Evolutionary conservation across 2,797 vertebrate genomes (phyloP).

Genomic region (Margarornis squamiger): DNA sequence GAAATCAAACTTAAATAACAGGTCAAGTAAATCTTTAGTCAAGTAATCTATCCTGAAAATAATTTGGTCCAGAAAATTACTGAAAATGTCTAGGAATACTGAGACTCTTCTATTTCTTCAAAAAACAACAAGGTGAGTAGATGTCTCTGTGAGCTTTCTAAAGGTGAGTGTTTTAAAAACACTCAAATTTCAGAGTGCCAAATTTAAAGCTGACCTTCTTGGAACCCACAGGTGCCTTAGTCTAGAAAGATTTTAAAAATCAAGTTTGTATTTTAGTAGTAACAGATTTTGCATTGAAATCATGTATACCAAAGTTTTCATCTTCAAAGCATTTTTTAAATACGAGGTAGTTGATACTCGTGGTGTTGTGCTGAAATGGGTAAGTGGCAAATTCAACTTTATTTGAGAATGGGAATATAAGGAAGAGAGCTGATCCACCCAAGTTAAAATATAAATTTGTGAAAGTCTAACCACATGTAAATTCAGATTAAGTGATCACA

Average conservation of each 20-base stretch:
- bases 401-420: neutral
- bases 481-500: neutral
- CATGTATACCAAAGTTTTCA: neutral
- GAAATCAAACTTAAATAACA: neutral
- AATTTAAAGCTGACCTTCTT: neutral
- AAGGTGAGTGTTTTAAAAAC: neutral
- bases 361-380: neutral
- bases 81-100: neutral
- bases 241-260: neutral
- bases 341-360: neutral
- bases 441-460: neutral
- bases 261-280: neutral
- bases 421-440: neutral
- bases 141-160: neutral
- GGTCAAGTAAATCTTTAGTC: neutral
- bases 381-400: neutral
- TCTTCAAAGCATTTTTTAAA: neutral
- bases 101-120: neutral
- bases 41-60: neutral
- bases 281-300: neutral
- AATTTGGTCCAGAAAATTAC: neutral
- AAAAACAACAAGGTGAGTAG: neutral
- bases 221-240: neutral
- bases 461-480: neutral
- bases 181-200: neutral